Base-by-base conservation (phyloP, 1,140 invertebrate genomes). In the Centruroides sculpturatus region DNA sequence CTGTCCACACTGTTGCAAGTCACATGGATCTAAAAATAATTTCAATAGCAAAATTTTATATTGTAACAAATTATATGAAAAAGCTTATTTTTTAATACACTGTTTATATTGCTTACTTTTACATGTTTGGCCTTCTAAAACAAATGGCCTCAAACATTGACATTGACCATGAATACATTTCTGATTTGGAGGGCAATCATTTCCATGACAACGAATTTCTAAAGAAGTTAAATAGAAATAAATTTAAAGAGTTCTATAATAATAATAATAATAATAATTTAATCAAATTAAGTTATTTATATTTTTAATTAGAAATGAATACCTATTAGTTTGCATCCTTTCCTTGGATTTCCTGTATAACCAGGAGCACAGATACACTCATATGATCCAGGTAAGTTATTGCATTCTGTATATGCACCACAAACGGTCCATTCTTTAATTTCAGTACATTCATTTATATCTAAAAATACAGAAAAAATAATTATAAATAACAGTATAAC, bases 161-260 rank as follows among this genome's bases (percentile, higher is more conserved):
- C 68, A 69, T 34, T 60, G 65, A 35, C 62, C 58, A 50, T 92
- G 85, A 10, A 91, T 83, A 72, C 91, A 95, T 74, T 89, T 86
- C 73, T 93, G 88, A 71, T 93, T 93, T 0, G 82, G 70, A 54
- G 81, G 81, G 70, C 91, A 95, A 68, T 93, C 88, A 56, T 79
- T 81, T 69, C 80, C 82, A 1, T 84, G 79, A 69, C 90, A 94
- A 61, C 83, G 78, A 55, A 69, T 65, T 58, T 62, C 62, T 61
- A 50, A 46, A 23, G 54, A 13, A 58, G 8, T n/a, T 53, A 55
- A 60, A 47, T n/a, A 47, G n/a, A 55, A 58, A 55, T 48, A 23
- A 12, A 60, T 48, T 49, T 35, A 58, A 58, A 11, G 60, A 58
- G 10, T 58, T 58, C 46, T 56, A 10, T 23, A 23, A 23, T 23